Evolutionary conservation across 2,888 invertebrate species (phyloP).

Genomic region (Drosophila aldrichi): DNA sequence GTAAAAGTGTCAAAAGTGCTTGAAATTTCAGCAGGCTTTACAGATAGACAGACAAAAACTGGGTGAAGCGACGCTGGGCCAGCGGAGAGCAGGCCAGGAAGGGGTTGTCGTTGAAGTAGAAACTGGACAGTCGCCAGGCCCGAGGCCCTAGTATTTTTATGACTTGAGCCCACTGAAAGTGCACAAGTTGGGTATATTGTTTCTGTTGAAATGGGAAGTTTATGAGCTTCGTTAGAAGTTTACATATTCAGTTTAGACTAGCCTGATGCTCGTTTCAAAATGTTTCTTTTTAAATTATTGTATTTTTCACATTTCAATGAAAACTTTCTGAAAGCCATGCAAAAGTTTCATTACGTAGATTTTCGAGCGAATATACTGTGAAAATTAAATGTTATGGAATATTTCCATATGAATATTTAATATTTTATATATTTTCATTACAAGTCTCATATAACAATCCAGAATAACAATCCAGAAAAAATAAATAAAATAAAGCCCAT

Average conservation of each 20-base stretch:
- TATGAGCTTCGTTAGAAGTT: too few relatives aligned
- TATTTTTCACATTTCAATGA: not conserved
- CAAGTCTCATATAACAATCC: too few relatives aligned
- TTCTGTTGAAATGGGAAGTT: too few relatives aligned
- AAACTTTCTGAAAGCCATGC: too few relatives aligned
- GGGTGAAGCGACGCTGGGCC: slow-evolving; percentile 13
- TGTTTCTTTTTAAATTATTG: not conserved
- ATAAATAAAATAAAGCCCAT: too few relatives aligned
- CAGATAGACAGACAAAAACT: slow-evolving; percentile 28
- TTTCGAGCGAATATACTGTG: too few relatives aligned
- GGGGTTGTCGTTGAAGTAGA: slow-evolving; percentile 19
- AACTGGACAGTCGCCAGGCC: slow-evolving; percentile 60
- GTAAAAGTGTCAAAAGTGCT: slow-evolving; percentile 79
- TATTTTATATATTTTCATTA: too few relatives aligned
- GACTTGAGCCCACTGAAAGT: not conserved
- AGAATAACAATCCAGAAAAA: too few relatives aligned
- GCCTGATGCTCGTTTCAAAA: not conserved
- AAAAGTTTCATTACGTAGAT: too few relatives aligned
- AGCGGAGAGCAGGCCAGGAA: not conserved
- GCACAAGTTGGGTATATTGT: not conserved
- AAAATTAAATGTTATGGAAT: too few relatives aligned
- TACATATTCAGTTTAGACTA: not conserved
- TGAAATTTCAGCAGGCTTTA: slow-evolving; percentile 79
- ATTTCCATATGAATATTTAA: too few relatives aligned
- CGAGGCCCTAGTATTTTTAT: slow-evolving; percentile 7